A percentile compares a stretch with the other conserved stretches of the same genome.
Evolutionary conservation across 1,140 invertebrate species (phyloP).

Genomic region (Lordiphosa clarofinis): DNA sequence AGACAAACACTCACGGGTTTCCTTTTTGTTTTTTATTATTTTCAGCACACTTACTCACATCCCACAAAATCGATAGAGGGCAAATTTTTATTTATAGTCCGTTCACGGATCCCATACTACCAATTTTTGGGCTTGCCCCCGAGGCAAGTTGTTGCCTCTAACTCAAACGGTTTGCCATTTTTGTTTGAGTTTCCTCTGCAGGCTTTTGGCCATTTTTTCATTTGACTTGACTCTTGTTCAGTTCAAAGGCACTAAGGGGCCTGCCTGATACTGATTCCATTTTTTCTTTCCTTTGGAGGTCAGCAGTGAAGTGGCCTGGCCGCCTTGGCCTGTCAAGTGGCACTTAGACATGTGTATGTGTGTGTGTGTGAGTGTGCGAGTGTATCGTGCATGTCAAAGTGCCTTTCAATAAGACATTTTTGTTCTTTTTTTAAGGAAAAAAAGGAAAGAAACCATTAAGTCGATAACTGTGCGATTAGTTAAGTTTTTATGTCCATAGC

Average conservation of each 20-base stretch:
- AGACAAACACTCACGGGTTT: conserved; percentile 65
- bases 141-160: conserved; percentile 16
- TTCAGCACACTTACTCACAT: conserved; percentile 13
- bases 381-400: conserved; percentile 56
- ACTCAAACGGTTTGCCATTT: conserved; percentile 43
- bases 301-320: conserved; percentile 36
- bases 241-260: conserved; percentile 52
- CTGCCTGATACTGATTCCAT: conserved; percentile 1
- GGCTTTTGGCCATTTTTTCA: conserved; percentile 56
- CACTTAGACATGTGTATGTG: conserved; percentile 30
- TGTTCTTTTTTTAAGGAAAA: conserved; percentile 20
- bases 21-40: conserved; percentile 23
- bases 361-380: no score
- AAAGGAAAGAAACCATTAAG: conserved; percentile 65
- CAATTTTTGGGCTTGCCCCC: conserved; percentile 2
- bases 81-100: conserved; percentile 72
- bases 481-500: conserved; percentile 68
- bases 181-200: conserved; percentile 51
- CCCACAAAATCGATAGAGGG: conserved; percentile 57
- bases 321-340: conserved; percentile 59
- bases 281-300: conserved; percentile 45
- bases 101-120: conserved; percentile 19
- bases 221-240: conserved; percentile 68
- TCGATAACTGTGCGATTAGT: conserved; percentile 74
- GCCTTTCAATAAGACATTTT: conserved; percentile 56